phyloP scores from a whole-genome alignment of 2,797 vertebrate genomes.

The Eurystomus glaucurus region DNA sequence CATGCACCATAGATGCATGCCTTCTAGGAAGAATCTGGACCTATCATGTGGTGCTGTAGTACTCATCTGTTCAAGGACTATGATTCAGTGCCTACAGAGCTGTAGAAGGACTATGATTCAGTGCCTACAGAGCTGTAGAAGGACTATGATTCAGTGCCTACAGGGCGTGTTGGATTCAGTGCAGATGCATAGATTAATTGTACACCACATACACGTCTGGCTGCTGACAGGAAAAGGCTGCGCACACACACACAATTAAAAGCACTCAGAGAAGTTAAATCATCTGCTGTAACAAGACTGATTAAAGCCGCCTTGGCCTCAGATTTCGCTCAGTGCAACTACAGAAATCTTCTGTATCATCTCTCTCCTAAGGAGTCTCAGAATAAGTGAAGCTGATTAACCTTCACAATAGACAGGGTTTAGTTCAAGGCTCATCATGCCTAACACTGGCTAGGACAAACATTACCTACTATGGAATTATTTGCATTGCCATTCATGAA shows the following conservation, averaged over 20 bases:
- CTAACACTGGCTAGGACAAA: slow-evolving; percentile 4
- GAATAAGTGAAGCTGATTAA: background rate
- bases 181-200: background rate
- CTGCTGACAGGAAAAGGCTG: slow-evolving; percentile 22
- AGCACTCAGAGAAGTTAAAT: background rate
- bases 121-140: background rate
- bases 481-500: slow-evolving; percentile 21
- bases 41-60: background rate
- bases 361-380: background rate
- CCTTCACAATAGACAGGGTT: background rate
- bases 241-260: background rate
- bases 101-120: background rate
- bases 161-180: background rate
- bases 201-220: background rate
- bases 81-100: slow-evolving; percentile 18
- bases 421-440: background rate
- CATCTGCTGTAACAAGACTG: background rate
- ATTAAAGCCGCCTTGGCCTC: background rate
- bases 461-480: slow-evolving; percentile 62
- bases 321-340: background rate
- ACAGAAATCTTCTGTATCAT: background rate
- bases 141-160: background rate
- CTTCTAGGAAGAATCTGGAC: background rate
- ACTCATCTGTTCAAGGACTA: background rate
- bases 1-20: rapidly evolving